These are phyloP conservation scores for Pseudoips prasinana DNA, from an alignment of 2,888 invertebrate species.

Conservation along the genomic window DNA sequence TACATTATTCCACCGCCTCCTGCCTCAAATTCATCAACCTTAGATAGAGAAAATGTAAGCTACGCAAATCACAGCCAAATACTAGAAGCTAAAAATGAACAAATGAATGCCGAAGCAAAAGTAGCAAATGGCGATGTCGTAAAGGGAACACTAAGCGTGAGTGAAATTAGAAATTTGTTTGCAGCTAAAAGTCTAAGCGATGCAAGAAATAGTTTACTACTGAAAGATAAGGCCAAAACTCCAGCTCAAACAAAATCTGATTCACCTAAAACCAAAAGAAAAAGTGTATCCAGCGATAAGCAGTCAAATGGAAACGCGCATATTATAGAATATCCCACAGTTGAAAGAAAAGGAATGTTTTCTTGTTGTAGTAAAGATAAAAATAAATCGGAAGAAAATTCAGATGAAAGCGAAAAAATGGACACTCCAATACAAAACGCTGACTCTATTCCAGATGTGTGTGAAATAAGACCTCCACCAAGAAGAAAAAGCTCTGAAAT, in stretches of 20 bases:
- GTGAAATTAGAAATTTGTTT: conserved; percentile 79
- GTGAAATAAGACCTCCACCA: conserved; percentile 84
- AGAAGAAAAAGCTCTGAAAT: conserved; percentile 79
- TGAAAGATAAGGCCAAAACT: conserved; percentile 56
- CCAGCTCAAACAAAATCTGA: conserved; percentile 58
- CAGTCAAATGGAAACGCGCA: conserved; percentile 73
- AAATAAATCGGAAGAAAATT: conserved; percentile 76
- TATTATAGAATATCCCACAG: conserved; percentile 87
- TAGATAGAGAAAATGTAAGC: conserved; percentile 67
- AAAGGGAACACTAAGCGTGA: conserved; percentile 82
- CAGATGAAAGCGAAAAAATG: conserved; percentile 65
- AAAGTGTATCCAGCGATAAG: conserved; percentile 63
- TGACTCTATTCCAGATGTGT: conserved; percentile 71
- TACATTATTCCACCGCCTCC: conserved; percentile 91
- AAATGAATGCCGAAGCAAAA: conserved; percentile 48
- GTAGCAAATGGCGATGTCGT: conserved; percentile 70
- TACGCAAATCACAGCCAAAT: conserved; percentile 68
- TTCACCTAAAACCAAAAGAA: conserved; percentile 72
- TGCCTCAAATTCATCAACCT: conserved; percentile 75
- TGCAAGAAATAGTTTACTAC: conserved; percentile 74
- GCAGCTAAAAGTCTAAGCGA: conserved; percentile 74
- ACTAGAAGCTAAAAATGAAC: conserved; percentile 50
- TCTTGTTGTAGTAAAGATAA: conserved; percentile 86
- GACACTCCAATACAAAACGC: conserved; percentile 63
- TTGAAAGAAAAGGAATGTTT: conserved; percentile 87